These are phyloP conservation scores for Sesia apiformis DNA, from an alignment of 2,888 invertebrate genomes.

Conservation along the genomic window DNA sequence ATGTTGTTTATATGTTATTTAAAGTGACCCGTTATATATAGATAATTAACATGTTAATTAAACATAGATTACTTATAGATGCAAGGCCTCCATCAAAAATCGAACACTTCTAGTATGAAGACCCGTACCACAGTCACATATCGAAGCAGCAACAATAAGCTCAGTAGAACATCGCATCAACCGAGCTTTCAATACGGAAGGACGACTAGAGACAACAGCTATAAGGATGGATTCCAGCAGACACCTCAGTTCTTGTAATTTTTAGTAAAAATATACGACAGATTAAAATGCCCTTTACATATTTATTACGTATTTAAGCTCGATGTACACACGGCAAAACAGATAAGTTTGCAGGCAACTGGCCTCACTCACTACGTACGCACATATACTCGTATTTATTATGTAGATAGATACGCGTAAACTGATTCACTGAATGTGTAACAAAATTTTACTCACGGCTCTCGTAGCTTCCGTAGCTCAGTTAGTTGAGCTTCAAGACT, in stretches of 20 bases:
- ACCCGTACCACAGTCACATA: conserved; percentile 57
- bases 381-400: too few species aligned
- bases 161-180: conserved; percentile 16
- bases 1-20: too few species aligned
- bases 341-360: too few species aligned
- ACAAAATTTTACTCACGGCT: too few species aligned
- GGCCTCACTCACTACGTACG: too few species aligned
- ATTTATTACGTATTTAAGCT: too few species aligned
- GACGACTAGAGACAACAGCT: conserved; percentile 29
- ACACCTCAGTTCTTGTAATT: conserved; percentile 41
- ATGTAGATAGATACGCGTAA: too few species aligned
- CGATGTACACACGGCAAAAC: too few species aligned
- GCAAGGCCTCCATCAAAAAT: conserved; percentile 67
- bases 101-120: conserved; percentile 61
- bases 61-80: conserved; percentile 33
- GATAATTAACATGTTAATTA: not conserved
- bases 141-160: conserved; percentile 46
- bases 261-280: not conserved
- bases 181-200: conserved; percentile 34
- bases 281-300: too few species aligned
- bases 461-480: too few species aligned
- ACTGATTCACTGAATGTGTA: too few species aligned
- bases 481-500: too few species aligned
- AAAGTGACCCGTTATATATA: not conserved
- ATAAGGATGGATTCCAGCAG: conserved; percentile 37